Base-by-base conservation (phyloP, 2,113 vertebrate genomes). In the Bubo scandiacus region DNA sequence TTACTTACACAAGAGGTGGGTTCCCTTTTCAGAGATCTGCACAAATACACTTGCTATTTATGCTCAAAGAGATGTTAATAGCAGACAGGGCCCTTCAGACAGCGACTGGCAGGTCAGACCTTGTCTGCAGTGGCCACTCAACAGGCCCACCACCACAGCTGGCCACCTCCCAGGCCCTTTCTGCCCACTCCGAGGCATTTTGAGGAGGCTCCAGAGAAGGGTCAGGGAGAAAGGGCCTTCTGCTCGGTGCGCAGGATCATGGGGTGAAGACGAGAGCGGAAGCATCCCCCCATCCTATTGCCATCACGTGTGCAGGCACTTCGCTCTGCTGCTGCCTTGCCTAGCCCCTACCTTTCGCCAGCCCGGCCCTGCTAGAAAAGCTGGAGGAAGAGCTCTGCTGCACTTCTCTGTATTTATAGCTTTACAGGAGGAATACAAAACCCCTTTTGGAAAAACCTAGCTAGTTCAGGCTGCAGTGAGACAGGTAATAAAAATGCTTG, bases 11-110 rank as follows among this genome's bases (percentile, higher is more conserved):
- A 9, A 97, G 84, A 96, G 95, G 89, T 92, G 94, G 96, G 95
- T 96, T 96, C 94, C 95, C 95, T 98, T 97, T 96, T 92, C 91
- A 90, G 93, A 88, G 91, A 79, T 94, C 61, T 92, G 92, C 90
- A 97, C 62, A 95, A 90, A 74, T 83, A 71, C 38, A 88, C 61
- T 87, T 58, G 80, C 80, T 95, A n/a, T 73, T 96, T 68, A 70
- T 89, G 90, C 88, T 94, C 92, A 90, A 66, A 65, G 90, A 97
- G 96, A 95, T 95, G 88, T 77, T 95, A 94, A 20, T 6, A 34
- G 75, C 58, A 83, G 65, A 42, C 34, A 73, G 25, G 82, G 55
- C 82, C 55, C 77, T 86, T 92, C 62, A 52, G 63, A 55, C 4
- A 5, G 62, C 6, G 55, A 62, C 59, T 84, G 61, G 67, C 49